A percentile compares a stretch with the other conserved stretches of the same genome.
Evolutionary conservation across 1,140 invertebrate species (phyloP).

Genomic region (Orius laevigatus): DNA sequence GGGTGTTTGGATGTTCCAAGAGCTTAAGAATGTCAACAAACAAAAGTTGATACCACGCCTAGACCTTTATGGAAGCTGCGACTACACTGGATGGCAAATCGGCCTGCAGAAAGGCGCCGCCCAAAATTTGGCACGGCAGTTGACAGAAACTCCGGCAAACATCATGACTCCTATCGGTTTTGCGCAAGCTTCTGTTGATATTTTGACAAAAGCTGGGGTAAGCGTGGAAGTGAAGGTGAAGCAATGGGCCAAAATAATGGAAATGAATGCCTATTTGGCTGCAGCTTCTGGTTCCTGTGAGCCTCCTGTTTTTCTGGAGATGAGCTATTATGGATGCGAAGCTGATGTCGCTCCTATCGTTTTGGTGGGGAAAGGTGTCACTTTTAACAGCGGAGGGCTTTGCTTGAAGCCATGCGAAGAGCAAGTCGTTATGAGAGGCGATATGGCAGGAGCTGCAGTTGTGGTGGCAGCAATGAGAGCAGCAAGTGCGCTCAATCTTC

Average conservation of each 20-base stretch:
- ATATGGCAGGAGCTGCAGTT: constrained; percentile 49
- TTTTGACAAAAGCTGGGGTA: constrained; percentile 28
- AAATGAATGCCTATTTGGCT: constrained; percentile 44
- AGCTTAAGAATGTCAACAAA: constrained; percentile 21
- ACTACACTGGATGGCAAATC: constrained; percentile 34
- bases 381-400: constrained; percentile 49
- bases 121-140: constrained; percentile 40
- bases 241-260: constrained; percentile 37
- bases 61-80: constrained; percentile 23
- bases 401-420: constrained; percentile 37
- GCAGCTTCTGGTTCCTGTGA: constrained; percentile 42
- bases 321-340: constrained; percentile 24
- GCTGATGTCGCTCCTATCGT: constrained; percentile 28
- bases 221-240: constrained; percentile 27
- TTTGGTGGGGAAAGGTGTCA: constrained; percentile 38
- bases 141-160: constrained; percentile 49
- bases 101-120: constrained; percentile 38
- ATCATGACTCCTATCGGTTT: constrained; percentile 43
- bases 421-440: constrained; percentile 43
- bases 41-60: constrained; percentile 16
- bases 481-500: constrained; percentile 32
- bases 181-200: constrained; percentile 30
- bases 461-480: constrained; percentile 35
- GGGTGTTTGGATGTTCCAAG: constrained; percentile 45
- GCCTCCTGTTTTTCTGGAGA: constrained; percentile 35